Evolutionary conservation across 2,113 vertebrate species (phyloP).

Genomic region (Cheirogaleus medius): DNA sequence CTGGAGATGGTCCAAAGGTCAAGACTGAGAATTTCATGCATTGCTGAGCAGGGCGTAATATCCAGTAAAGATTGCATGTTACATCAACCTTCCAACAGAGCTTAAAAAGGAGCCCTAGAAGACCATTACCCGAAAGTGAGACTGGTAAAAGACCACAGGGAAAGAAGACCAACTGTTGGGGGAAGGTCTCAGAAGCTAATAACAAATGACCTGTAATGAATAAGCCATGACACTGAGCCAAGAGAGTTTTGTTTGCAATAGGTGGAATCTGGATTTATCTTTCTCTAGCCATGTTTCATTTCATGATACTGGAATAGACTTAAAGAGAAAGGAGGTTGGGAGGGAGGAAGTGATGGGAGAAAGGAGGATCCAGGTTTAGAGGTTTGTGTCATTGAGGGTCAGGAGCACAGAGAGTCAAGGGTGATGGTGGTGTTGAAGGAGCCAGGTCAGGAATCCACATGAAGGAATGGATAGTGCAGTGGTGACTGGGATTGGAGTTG

Average conservation of each 20-base stretch:
- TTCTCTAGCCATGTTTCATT: not conserved
- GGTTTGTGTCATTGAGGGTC: not conserved
- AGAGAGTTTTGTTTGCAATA: not conserved
- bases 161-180: not conserved
- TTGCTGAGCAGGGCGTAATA: not conserved
- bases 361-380: not conserved
- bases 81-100: not conserved
- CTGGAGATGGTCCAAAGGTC: not conserved
- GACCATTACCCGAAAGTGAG: not conserved
- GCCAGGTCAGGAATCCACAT: not conserved
- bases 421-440: not conserved
- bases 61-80: not conserved
- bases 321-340: not conserved
- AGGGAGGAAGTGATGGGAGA: not conserved
- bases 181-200: not conserved
- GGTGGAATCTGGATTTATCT: not conserved
- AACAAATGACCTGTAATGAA: not conserved
- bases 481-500: too few species aligned
- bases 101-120: not conserved
- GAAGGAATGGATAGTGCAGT: not conserved
- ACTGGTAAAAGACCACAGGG: not conserved
- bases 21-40: not conserved
- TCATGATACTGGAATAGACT: not conserved
- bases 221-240: not conserved
- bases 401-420: not conserved